Base-by-base conservation (phyloP, 2,113 vertebrate species). In the Paralichthys olivaceus region DNA sequence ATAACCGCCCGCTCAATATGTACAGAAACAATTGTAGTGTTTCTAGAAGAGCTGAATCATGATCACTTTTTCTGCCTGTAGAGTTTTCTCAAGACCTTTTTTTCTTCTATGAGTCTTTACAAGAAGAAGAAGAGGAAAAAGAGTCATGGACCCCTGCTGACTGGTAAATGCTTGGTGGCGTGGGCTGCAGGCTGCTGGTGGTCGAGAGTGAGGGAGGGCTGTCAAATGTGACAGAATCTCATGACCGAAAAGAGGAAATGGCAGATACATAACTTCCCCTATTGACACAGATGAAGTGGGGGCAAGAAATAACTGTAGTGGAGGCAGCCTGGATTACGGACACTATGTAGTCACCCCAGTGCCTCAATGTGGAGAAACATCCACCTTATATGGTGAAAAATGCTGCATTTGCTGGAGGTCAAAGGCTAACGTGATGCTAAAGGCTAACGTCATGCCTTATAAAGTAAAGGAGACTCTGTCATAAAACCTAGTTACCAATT, bases 211-310 rank as follows among this genome's bases (percentile, higher is more conserved):
- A 81, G 83, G 81, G 84, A 90, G 86, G 84, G 77, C 77, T 83
- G 87, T 88, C 84, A 91, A 91, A 87, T 84, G 88, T 78, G 79
- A 92, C 89, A 91, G 79, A 90, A 92, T 86, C 88, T 90, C 87
- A 86, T 90, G 89, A 93, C 86, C 81, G 72, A 90, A 92, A 94
- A 93, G 90, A 89, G 90, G 93, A 93, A 94, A 91, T 81, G 84
- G 84, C 68, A 89, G 73, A 86, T 84, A 83, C 80, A 86, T 28
- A 73, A 93, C 93, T 94, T 94, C 93, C 93, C 93, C 92, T 92
- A 91, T 91, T 92, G 90, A 92, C 84, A 91, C 84, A 93, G 84
- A 85, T 84, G 70, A 61, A 89, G 85, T 84, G 85, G 81, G 87
- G 89, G 84, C 70, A 85, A 90, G 83, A 90, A 75, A 89, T 43